Conservation (phyloP, 2,888 invertebrate genomes). For the Aelia acuminata region DNA sequence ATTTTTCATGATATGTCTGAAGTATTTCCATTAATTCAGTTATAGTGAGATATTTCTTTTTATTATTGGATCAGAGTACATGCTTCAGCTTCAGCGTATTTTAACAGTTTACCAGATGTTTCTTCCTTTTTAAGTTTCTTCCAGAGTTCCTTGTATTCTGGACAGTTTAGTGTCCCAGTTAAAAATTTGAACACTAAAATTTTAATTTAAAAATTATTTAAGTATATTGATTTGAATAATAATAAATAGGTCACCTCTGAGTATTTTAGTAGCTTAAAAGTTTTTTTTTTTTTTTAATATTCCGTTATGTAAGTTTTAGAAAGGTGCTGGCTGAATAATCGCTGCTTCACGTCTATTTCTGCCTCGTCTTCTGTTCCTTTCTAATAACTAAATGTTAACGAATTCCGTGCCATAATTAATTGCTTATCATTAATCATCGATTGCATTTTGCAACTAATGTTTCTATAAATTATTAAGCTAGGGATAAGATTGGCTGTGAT, state of each 20-base stretch:
- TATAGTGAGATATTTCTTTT: too few relatives aligned
- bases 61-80: too few relatives aligned
- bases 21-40: too few relatives aligned
- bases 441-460: neutral
- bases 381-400: conserved; percentile 44
- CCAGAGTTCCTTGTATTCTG: too few relatives aligned
- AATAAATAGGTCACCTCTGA: neutral
- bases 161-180: too few relatives aligned
- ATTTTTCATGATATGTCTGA: too few relatives aligned
- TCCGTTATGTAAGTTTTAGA: neutral
- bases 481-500: neutral
- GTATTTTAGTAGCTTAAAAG: neutral
- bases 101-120: too few relatives aligned
- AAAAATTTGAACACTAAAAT: too few relatives aligned
- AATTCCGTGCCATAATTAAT: conserved; percentile 26
- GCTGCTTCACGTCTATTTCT: neutral
- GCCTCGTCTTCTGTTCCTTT: conserved; percentile 7
- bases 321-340: neutral
- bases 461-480: neutral
- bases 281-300: neutral
- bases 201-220: too few relatives aligned
- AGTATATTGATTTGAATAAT: too few relatives aligned
- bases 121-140: too few relatives aligned
- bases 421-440: neutral
- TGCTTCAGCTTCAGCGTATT: too few relatives aligned